phyloP scores from a whole-genome alignment of 2,888 invertebrate genomes.

The Escarpia spicata region DNA sequence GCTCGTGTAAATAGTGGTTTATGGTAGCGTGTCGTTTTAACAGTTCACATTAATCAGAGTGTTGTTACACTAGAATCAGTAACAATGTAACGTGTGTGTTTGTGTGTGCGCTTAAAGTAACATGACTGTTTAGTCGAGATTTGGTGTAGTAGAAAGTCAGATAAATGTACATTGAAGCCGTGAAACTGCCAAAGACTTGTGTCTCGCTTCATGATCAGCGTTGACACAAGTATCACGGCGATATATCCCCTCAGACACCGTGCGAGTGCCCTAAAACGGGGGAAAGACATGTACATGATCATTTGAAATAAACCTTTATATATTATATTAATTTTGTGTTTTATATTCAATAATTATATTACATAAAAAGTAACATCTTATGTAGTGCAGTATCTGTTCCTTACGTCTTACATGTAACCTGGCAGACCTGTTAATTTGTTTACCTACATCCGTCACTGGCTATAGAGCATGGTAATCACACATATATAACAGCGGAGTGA shows the following conservation, averaged over 20 bases:
- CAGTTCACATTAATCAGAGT: neutral
- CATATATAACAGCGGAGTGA: too few species aligned
- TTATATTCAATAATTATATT: too few species aligned
- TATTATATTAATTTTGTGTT: neutral
- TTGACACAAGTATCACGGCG: neutral
- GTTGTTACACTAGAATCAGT: neutral
- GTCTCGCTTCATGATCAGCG: neutral
- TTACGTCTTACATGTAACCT: too few species aligned
- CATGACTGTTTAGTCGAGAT: neutral
- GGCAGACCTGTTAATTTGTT: too few species aligned
- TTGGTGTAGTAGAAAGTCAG: neutral
- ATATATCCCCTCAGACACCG: neutral
- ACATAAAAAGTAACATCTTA: too few species aligned
- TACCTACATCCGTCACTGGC: too few species aligned
- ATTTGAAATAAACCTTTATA: neutral
- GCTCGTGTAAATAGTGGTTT: neutral
- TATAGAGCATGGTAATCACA: too few species aligned
- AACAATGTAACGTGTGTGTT: neutral
- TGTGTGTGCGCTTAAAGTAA: constrained; percentile 1
- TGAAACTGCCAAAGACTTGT: neutral
- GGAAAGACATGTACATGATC: neutral
- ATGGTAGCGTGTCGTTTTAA: neutral
- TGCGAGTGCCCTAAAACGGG: neutral
- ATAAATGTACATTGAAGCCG: neutral
- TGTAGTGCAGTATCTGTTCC: too few species aligned